phyloP scores from a whole-genome alignment of 2,888 invertebrate species.

The Sussaba pulchella region DNA sequence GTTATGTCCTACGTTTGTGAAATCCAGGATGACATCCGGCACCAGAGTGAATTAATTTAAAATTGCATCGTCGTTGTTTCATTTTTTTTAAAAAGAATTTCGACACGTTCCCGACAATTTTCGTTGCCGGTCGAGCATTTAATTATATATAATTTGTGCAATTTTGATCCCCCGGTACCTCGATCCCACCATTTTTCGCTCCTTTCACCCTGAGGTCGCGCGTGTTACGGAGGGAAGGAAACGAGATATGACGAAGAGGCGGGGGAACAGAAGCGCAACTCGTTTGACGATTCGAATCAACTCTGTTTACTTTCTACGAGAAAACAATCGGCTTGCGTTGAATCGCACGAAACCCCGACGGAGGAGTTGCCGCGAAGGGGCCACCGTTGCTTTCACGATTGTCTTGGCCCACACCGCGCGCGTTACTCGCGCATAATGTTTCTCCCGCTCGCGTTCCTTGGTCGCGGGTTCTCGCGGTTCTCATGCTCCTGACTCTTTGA shows the following conservation, averaged over 20 bases:
- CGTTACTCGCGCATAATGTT: constrained; percentile 64
- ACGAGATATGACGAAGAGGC: too few relatives aligned
- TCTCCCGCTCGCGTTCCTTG: constrained; percentile 23
- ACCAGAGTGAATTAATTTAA: too few relatives aligned
- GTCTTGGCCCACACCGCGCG: constrained; percentile 67
- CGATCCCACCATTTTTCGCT: constrained; percentile 29
- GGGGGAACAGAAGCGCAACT: constrained; percentile 8
- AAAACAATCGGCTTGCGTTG: constrained; percentile 62
- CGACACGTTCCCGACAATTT: constrained; percentile 57
- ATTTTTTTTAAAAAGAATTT: too few relatives aligned
- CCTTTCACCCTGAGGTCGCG: constrained; percentile 51
- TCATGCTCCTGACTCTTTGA: constrained; percentile 71
- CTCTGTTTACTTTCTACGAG: constrained; percentile 78
- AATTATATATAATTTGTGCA: constrained; percentile 62
- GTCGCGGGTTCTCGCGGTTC: constrained; percentile 68
- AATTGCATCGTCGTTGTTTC: too few relatives aligned
- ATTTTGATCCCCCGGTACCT: constrained; percentile 25
- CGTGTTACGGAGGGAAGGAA: constrained; percentile 18
- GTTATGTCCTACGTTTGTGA: too few relatives aligned
- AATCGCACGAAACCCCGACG: constrained; percentile 20
- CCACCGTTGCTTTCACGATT: constrained; percentile 80
- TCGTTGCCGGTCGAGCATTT: constrained; percentile 67
- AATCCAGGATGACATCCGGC: too few relatives aligned
- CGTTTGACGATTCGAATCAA: constrained; percentile 57
- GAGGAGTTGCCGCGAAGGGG: constrained; percentile 64